These are phyloP conservation scores for Hypsopygia costalis DNA, from an alignment of 2,888 invertebrate species.

Conservation along the genomic window DNA sequence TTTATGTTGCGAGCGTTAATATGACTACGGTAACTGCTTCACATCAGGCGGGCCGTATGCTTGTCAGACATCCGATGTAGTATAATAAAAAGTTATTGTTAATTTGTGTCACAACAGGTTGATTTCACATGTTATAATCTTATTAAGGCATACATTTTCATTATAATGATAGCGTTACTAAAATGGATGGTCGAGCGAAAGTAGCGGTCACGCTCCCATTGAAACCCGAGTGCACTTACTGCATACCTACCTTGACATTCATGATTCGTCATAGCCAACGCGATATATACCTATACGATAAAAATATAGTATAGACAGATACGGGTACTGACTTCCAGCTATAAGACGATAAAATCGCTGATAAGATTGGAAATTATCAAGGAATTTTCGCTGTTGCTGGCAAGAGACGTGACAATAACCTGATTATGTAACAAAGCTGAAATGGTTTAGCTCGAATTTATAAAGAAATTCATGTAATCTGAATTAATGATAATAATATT, in stretches of 20 bases:
- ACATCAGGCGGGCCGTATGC: no score
- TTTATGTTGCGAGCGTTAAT: no score
- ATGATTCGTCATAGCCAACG: background rate
- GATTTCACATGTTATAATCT: no score
- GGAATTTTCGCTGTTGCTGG: background rate
- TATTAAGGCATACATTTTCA: no score
- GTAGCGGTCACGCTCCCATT: slow-evolving; percentile 51
- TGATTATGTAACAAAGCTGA: background rate
- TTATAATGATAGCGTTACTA: background rate
- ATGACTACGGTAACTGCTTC: no score
- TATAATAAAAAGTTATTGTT: no score
- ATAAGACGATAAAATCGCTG: slow-evolving; percentile 20
- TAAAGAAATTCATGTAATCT: no score
- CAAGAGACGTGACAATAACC: background rate
- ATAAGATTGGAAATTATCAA: slow-evolving; percentile 15
- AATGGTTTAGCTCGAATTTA: no score
- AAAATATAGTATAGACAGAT: background rate
- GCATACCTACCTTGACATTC: slow-evolving; percentile 11
- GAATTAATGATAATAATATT: no score
- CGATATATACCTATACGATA: background rate
- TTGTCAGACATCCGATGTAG: no score
- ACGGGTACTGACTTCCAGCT: background rate
- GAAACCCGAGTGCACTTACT: slow-evolving; percentile 15
- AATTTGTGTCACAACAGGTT: no score
- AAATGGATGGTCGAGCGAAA: slow-evolving; percentile 36